Evolutionary conservation across 92 coral and sea anemone genomes (phyloP).

Genomic region (Micromussa lordhowensis): DNA sequence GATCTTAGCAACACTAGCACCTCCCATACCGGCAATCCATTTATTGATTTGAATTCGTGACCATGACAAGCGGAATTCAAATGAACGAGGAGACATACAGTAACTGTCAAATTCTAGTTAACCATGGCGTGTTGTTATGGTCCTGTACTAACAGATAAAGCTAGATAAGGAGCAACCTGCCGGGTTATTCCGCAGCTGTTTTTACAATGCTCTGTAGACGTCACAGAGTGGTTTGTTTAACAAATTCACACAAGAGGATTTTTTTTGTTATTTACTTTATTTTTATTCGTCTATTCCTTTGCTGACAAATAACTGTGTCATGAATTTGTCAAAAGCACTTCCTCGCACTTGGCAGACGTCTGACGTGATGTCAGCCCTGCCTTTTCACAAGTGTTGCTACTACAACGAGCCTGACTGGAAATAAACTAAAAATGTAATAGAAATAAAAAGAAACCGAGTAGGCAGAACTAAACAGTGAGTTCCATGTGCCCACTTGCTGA

Average conservation of each 20-base stretch:
- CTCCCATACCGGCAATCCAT: not conserved
- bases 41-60: not conserved
- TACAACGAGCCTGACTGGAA: too few species aligned
- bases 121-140: not conserved
- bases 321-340: not conserved
- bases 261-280: not conserved
- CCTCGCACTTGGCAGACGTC: not conserved
- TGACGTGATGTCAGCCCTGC: not conserved
- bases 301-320: not conserved
- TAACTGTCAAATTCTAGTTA: not conserved
- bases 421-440: too few species aligned
- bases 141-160: not conserved
- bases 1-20: not conserved
- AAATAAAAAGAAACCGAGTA: too few species aligned
- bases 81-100: not conserved
- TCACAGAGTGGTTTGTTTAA: not conserved
- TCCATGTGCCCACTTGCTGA: too few species aligned
- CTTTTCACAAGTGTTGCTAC: not conserved
- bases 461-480: too few species aligned
- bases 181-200: not conserved
- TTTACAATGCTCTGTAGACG: not conserved
- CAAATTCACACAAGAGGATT: not conserved
- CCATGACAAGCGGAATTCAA: not conserved
- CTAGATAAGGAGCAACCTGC: not conserved
- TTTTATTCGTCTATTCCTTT: not conserved